phyloP scores from a whole-genome alignment of 2,113 vertebrate genomes.

The Epinephelus cyanopodus region DNA sequence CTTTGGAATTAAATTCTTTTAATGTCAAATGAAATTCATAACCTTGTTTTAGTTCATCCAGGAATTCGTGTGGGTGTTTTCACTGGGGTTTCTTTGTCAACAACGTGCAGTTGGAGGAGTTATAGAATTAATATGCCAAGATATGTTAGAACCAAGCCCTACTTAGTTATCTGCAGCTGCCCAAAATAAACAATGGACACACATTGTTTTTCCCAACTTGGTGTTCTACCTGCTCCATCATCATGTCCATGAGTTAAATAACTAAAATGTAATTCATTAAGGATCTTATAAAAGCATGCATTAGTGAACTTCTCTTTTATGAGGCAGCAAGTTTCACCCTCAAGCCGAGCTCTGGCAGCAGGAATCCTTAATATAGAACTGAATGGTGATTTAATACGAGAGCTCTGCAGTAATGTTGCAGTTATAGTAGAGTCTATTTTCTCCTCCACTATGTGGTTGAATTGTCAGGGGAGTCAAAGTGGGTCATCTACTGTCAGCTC shows the following conservation, averaged over 20 bases:
- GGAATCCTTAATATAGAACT: conserved; percentile 31
- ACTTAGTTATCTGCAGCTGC: not conserved
- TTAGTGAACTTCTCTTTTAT: not conserved
- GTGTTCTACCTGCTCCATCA: not conserved
- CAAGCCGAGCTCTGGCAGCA: not conserved
- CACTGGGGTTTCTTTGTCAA: not conserved
- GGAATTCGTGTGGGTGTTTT: not conserved
- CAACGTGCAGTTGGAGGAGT: no score
- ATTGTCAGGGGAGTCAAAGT: conserved; percentile 53
- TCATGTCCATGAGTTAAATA: not conserved
- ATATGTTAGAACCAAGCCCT: not conserved
- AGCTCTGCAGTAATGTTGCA: conserved; percentile 29
- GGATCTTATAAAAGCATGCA: not conserved
- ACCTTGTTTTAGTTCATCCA: not conserved
- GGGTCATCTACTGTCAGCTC: conserved; percentile 50
- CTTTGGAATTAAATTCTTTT: not conserved
- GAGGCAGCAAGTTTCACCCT: not conserved
- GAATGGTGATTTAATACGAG: conserved; percentile 32
- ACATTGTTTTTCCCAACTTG: not conserved
- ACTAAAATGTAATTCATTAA: not conserved
- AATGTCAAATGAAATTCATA: not conserved
- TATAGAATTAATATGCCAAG: not conserved
- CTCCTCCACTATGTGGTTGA: conserved; percentile 13
- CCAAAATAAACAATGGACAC: no score
- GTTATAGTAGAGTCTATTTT: conserved; percentile 28